phyloP scores from a whole-genome alignment of 2,888 invertebrate genomes.

The Drosophila kuntzei region DNA sequence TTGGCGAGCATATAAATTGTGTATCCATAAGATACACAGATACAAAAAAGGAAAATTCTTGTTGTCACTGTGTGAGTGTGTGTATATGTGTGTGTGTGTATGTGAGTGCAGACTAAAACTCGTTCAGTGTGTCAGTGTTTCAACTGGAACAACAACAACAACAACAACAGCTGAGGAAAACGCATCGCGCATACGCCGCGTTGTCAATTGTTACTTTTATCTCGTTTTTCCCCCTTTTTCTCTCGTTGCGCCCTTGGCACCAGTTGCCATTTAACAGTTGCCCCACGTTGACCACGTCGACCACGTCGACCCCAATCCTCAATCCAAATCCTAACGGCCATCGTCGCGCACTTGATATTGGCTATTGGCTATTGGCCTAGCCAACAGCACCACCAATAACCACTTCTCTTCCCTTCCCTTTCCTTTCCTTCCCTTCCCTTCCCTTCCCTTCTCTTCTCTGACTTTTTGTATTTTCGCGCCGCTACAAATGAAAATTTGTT shows the following conservation, averaged over 20 bases:
- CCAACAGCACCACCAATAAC: constrained; percentile 14
- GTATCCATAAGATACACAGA: constrained; percentile 71
- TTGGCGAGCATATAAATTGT: constrained; percentile 75
- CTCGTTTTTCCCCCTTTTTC: not conserved
- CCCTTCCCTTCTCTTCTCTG: too few species aligned
- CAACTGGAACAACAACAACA: constrained; percentile 46
- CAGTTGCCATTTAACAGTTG: constrained; percentile 56
- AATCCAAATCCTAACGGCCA: constrained; percentile 52
- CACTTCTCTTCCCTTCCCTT: not conserved
- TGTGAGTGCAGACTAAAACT: constrained; percentile 47
- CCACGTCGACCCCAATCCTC: constrained; percentile 55
- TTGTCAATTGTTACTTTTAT: constrained; percentile 68
- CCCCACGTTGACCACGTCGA: too few species aligned
- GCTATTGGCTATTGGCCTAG: constrained; percentile 76
- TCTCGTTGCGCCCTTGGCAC: constrained; percentile 70
- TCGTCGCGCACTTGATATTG: constrained; percentile 74
- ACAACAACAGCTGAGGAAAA: constrained; percentile 61
- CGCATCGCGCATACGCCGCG: constrained; percentile 75
- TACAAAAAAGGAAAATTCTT: constrained; percentile 50
- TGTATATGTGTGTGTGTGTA: constrained; percentile 26
- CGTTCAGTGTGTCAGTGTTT: constrained; percentile 80
- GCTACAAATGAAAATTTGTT: constrained; percentile 57
- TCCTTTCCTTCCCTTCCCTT: too few species aligned
- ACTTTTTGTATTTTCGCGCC: constrained; percentile 36
- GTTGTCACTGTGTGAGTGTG: constrained; percentile 15